Base-by-base conservation (phyloP, 2,113 vertebrate species). In the Poeciliopsis retropinna region DNA sequence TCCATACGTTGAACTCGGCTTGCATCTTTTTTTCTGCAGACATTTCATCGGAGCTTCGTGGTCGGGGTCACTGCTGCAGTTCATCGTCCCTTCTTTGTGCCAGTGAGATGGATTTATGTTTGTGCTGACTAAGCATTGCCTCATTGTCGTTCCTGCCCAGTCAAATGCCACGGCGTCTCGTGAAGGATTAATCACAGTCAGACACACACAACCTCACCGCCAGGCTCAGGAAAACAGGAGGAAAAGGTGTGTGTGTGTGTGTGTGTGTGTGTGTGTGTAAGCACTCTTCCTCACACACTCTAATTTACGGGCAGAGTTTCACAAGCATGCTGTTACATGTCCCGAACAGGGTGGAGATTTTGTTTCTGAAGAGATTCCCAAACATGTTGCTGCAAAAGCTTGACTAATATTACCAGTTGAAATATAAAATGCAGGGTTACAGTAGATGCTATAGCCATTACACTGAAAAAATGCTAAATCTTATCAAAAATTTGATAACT, bases 111-210 rank as follows among this genome's bases (percentile, higher is more conserved):
- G 86, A 93, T 93, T 94, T 93, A 89, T 77, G 81, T 86, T 84
- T 74, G 66, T 79, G 86, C 86, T 84, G 86, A 90, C 57, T 83
- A 30, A 84, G 88, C 80, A 0, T 70, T 73, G 76, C 75, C 41
- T 12, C 61, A n/a, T 73, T 73, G 85, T 73, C 80, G 13, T 57
- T 85, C 78, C 83, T 31, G 44, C 76, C 76, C 89, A 92, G 93
- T 92, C 92, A 93, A 93, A 93, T 92, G 92, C 91, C 93, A 91
- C 81, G 51, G 76, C 74, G 75, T 89, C 91, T 91, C 89, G 72
- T 64, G 82, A 70, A 87, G 84, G 85, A 92, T 93, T 93, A 94
- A 92, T 93, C 92, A 90, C 75, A 63, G 60, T 9, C 73, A 64
- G 41, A 70, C 30, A 66, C 51, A 69, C 4, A 75, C 25, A 73